A percentile compares a stretch with the other conserved stretches of the same genome.
Evolutionary conservation across 2,797 vertebrate species (phyloP).

Genomic region (Dicrostonyx torquatus): DNA sequence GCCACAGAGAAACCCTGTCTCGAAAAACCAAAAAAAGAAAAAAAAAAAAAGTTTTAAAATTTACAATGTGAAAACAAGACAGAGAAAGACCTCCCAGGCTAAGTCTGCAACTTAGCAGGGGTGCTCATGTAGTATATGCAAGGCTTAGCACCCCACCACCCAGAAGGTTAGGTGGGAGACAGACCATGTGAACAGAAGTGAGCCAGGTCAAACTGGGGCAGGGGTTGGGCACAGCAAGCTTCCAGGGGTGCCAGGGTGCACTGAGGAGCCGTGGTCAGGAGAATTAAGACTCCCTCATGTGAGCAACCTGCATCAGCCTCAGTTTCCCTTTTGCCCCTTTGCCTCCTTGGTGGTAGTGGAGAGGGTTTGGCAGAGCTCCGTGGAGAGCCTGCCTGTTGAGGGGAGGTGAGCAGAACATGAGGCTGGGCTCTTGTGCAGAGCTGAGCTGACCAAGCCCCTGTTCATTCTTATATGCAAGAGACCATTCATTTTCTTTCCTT

Average conservation of each 20-base stretch:
- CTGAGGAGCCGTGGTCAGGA: background rate
- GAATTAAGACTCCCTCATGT: background rate
- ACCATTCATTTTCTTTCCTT: background rate
- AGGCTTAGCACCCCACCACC: background rate
- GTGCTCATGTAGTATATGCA: background rate
- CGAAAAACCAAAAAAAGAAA: no score
- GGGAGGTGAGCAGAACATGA: background rate
- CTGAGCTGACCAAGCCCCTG: background rate
- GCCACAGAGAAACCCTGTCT: no score
- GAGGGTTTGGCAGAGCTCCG: background rate
- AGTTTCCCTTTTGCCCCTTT: slow-evolving; percentile 11
- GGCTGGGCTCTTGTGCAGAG: background rate
- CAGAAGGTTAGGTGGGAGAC: background rate
- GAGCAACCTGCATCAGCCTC: background rate
- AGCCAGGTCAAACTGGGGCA: background rate
- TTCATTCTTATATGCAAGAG: background rate
- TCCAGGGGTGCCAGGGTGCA: background rate
- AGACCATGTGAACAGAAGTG: background rate
- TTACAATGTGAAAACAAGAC: background rate
- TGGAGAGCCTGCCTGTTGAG: background rate
- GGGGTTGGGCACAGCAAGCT: background rate
- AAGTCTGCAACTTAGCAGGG: background rate
- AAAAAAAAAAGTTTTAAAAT: no score
- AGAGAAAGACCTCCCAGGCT: background rate
- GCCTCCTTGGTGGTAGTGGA: background rate